Evolutionary conservation across 1,140 invertebrate genomes (phyloP).

Genomic region (Polypedilum vanderplanki): DNA sequence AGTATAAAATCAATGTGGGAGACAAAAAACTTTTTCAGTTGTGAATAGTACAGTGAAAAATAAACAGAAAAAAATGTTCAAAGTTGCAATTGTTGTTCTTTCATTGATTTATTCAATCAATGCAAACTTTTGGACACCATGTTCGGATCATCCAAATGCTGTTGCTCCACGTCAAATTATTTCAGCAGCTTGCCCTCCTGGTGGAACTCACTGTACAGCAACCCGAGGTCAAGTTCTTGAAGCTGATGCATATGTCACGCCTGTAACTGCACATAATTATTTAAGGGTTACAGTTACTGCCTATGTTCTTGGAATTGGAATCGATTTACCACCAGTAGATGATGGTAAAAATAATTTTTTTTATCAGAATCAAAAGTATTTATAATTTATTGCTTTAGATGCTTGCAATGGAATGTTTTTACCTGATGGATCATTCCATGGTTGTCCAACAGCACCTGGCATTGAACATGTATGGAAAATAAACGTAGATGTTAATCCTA

Average conservation of each 20-base stretch:
- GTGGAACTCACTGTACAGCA: not conserved
- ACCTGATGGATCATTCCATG: not conserved
- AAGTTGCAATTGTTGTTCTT: not conserved
- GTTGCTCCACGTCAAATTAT: not conserved
- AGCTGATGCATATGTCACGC: not conserved
- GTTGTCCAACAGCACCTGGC: not conserved
- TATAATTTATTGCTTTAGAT: no score
- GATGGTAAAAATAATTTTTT: no score
- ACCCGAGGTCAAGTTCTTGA: not conserved
- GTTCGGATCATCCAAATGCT: not conserved
- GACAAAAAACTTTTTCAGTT: no score
- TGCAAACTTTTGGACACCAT: not conserved
- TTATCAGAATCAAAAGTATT: no score
- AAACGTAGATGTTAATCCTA: not conserved
- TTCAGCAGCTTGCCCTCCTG: not conserved
- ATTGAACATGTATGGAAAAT: not conserved
- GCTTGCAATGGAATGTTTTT: not conserved
- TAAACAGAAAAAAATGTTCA: constrained; percentile 9
- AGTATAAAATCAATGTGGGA: no score
- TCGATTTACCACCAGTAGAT: not conserved
- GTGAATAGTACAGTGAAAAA: no score
- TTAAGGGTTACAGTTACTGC: not conserved
- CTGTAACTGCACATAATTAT: not conserved
- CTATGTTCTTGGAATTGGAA: not conserved
- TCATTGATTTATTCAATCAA: not conserved